phyloP scores from a whole-genome alignment of 2,113 vertebrate genomes.

The Perca fluviatilis region DNA sequence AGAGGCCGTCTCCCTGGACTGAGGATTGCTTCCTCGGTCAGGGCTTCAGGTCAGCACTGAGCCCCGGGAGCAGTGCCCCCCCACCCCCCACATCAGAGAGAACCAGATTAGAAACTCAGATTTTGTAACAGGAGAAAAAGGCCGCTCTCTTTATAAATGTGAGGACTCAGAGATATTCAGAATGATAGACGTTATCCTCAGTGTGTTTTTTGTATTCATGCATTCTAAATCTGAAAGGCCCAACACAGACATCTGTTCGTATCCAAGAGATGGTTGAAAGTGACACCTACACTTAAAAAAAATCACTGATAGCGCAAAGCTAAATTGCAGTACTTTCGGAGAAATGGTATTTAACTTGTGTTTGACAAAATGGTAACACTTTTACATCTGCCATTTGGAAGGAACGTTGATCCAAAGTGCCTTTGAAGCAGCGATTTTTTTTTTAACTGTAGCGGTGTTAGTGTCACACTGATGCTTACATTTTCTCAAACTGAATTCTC shows the following conservation, averaged over 20 bases:
- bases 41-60: slow-evolving; percentile 68
- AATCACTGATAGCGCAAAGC: slow-evolving; percentile 31
- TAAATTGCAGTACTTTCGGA: slow-evolving; percentile 36
- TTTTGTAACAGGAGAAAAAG: slow-evolving; percentile 41
- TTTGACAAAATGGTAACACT: slow-evolving; percentile 39
- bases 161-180: not conserved
- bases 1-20: no score
- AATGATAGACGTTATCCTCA: not conserved
- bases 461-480: slow-evolving; percentile 41
- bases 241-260: slow-evolving; percentile 17
- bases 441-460: slow-evolving; percentile 28
- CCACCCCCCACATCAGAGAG: slow-evolving; percentile 10
- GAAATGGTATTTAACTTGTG: slow-evolving; percentile 35
- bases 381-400: slow-evolving; percentile 45
- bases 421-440: slow-evolving; percentile 14
- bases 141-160: slow-evolving; percentile 42
- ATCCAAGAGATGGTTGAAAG: slow-evolving; percentile 41
- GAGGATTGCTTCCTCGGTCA: slow-evolving; percentile 45
- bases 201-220: slow-evolving; percentile 46
- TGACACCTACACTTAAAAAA: slow-evolving; percentile 44
- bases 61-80: not conserved
- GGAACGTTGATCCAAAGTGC: slow-evolving; percentile 21
- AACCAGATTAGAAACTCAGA: slow-evolving; percentile 76
- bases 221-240: slow-evolving; percentile 43
- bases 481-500: slow-evolving; percentile 31